Evolutionary conservation across 2,797 vertebrate species (phyloP), one percentile per base, ranked within the genome.

Genomic region (Paramormyrops hopkinsi): DNA sequence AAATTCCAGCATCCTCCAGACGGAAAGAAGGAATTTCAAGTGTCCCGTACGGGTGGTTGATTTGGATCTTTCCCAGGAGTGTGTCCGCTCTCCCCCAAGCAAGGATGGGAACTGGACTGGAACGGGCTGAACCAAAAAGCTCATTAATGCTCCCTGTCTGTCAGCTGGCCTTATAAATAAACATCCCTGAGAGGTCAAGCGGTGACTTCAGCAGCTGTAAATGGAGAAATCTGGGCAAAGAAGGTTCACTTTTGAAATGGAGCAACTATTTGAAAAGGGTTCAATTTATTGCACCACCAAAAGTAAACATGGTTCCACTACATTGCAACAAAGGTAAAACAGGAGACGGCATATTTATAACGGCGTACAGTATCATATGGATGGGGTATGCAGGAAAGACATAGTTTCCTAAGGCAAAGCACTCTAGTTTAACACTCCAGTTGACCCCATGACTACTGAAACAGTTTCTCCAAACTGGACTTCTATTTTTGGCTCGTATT

Each of bases 401-500:
- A 96, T 95, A 97, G 96, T 97, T 96, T 92, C 96, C 96, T 91
- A 97, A 90, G 86, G 96, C 96, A 91, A 97, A 97, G 2, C 96
- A 97, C 89, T 97, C 96, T 92, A 97, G 91, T 8, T 59, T 59
- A 59, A 92, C 96, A 97, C 89, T 97, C 96, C 92, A 97, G 91
- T 85, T 94, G 95, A 91, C 90, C 96, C 96, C 92, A 94, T 96
- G 0, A 96, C 96, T 14, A 95, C 94, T 0, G 95, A 94, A 88
- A 97, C 94, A 0, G 82, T 94, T 91, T 97, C 96, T 88, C 96
- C 95, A 90, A 97, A 96, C 90, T 96, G 96, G 69, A 96, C 96
- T 93, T 97, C 96, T 92, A 97, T 96, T 94, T 97, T 97, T 4
- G 96, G 96, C 90, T 97, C 95, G 0, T 96, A 96, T 92, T 97